phyloP scores from a whole-genome alignment of 2,888 invertebrate species.

The Tetranychus truncatus region DNA sequence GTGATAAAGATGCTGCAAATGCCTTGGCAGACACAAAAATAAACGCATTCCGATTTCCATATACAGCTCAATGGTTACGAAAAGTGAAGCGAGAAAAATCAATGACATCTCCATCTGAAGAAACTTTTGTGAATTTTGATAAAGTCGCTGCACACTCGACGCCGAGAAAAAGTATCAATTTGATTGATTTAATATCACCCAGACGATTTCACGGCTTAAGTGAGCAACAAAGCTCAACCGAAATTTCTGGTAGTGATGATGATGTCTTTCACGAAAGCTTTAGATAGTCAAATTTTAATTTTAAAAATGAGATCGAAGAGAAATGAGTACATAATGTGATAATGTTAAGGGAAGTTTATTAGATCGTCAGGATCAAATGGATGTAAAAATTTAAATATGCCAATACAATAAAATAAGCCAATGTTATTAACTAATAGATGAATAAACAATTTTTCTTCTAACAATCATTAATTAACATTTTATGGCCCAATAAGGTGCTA shows the following conservation, averaged over 20 bases:
- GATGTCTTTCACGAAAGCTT: background rate
- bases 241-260: background rate
- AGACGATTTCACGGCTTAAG: background rate
- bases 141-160: background rate
- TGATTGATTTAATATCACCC: background rate
- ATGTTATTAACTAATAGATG: too few species aligned
- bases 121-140: background rate
- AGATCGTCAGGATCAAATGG: too few species aligned
- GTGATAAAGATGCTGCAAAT: constrained; percentile 15
- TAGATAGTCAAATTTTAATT: background rate
- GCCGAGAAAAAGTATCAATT: background rate
- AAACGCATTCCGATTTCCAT: constrained; percentile 3
- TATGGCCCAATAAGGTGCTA: too few species aligned
- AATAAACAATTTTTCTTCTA: too few species aligned
- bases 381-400: too few species aligned
- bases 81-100: background rate
- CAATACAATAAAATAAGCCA: too few species aligned
- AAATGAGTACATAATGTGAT: background rate
- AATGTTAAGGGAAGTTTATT: too few species aligned
- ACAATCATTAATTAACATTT: too few species aligned
- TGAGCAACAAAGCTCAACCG: background rate
- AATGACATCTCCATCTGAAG: background rate
- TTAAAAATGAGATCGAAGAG: background rate
- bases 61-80: constrained; percentile 12
- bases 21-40: constrained; percentile 9